Base-by-base conservation (phyloP, 2,888 invertebrate genomes). In the Pseudeuparius sepicola region DNA sequence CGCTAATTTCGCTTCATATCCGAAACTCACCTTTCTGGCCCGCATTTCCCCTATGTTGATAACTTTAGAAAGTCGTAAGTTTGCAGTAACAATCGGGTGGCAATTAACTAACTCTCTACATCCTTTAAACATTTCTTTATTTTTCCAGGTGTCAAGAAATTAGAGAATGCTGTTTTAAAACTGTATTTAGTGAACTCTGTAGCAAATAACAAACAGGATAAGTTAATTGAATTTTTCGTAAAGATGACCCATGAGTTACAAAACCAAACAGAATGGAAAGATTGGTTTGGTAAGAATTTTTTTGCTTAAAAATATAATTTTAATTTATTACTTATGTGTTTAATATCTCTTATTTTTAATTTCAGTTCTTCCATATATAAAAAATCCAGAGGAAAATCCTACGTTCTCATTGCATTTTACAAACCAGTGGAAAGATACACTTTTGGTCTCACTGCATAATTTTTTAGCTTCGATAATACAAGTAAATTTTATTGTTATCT, bases 391-490 rank as follows among this genome's bases (percentile, higher is more conserved):
- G 61, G 93, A 93, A 52, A 86, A 86, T 55, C 78, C 84, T 9
- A 71, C 75, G 20, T 97, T 90, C 63, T 75, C 84, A 10, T 70
- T 88, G 34, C 89, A 88, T 63, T 97, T 92, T 62, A 86, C 85
- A 5, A 78, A 85, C 43, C 86, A 86, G 38, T 97, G 96, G 96
- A 92, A 93, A 59, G 96, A 97, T 57, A 92, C 89, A 15, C 75
- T 92, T 50, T 65, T 90, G 35, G 78, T 83, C 16, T 94, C 94
- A 0, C 66, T 96, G 20, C 88, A 93, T 59, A 96, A 96, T 64
- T 85, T 96, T 55, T 66, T 97, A 23, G 84, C 92, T 9, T 86
- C 90, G 1, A 81, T 93, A 41, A 88, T 82, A 48, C 78, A 80
- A 61, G 75, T 73, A 60, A 47, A 53, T 54, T 39, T 18, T 28